Conservation (phyloP, 2,888 invertebrate genomes). For the Pegoplata infirma region DNA sequence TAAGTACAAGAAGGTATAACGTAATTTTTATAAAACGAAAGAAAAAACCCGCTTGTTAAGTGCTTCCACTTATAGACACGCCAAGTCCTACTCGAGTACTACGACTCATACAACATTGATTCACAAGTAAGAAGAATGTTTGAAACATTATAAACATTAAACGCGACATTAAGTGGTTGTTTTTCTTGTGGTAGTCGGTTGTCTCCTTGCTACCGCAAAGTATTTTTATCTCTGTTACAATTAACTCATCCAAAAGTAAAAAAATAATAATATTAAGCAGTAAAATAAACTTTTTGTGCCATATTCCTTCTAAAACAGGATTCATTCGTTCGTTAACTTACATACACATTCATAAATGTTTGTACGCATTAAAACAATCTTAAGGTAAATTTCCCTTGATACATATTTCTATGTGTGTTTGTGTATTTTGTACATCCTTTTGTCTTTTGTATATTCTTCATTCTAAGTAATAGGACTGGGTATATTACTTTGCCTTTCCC, state of each 20-base stretch:
- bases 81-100: neutral
- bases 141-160: conserved; percentile 10
- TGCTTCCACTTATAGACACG: conserved; percentile 31
- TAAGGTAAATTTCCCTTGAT: conserved; percentile 63
- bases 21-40: conserved; percentile 36
- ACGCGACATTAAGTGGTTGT: conserved; percentile 45
- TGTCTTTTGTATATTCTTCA: conserved; percentile 14
- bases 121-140: too few species aligned
- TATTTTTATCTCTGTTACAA: conserved; percentile 66
- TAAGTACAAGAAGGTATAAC: conserved; percentile 53
- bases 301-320: conserved; percentile 9
- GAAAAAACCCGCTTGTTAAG: conserved; percentile 59
- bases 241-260: conserved; percentile 61
- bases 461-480: conserved; percentile 2
- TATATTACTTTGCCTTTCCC: neutral
- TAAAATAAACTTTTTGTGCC: conserved; percentile 52
- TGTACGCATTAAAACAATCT: conserved; percentile 30
- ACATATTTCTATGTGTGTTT: too few species aligned
- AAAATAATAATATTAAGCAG: conserved; percentile 44
- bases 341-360: neutral
- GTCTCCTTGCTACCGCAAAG: conserved; percentile 61
- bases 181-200: conserved; percentile 8
- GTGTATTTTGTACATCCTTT: conserved; percentile 51
- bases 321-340: too few species aligned
- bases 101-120: neutral